Percentiles rank a stretch among this genome's conserved stretches.
These are phyloP conservation scores for Drosophila infuscata DNA, from an alignment of 2,888 invertebrate species.

Conservation along the genomic window DNA sequence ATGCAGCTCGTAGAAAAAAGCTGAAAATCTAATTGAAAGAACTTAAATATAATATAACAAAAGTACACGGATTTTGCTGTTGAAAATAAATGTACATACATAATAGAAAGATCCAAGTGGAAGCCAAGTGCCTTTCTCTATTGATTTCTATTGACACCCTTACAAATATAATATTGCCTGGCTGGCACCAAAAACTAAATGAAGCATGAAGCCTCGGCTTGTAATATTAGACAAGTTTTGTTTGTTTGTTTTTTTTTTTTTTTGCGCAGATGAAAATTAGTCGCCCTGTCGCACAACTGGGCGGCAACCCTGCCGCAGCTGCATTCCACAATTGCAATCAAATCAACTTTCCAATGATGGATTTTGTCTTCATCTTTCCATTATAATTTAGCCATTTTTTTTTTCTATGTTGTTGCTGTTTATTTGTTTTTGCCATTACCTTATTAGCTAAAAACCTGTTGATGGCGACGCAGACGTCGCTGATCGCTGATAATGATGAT, in stretches of 20 bases:
- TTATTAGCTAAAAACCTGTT: conserved; percentile 73
- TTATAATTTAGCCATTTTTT: conserved; percentile 63
- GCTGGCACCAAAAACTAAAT: conserved; percentile 45
- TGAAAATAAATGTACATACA: background rate
- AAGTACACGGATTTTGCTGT: background rate
- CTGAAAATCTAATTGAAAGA: conserved; percentile 32
- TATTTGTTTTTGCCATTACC: conserved; percentile 55
- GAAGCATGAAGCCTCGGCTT: conserved; percentile 57
- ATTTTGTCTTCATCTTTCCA: conserved; percentile 64
- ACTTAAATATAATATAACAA: conserved; percentile 11
- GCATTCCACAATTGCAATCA: conserved; percentile 77
- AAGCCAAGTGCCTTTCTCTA: conserved; percentile 48
- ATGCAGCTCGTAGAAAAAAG: conserved; percentile 1
- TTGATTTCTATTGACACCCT: conserved; percentile 32
- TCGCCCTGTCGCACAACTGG: conserved; percentile 76
- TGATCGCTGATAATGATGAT: conserved; percentile 19
- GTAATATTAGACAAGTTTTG: conserved; percentile 49
- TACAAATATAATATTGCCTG: conserved; percentile 38
- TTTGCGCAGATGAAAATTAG: conserved; percentile 34
- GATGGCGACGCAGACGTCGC: conserved; percentile 15
- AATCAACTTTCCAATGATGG: conserved; percentile 82
- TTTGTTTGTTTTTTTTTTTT: background rate
- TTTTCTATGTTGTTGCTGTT: conserved; percentile 1
- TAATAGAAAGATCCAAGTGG: conserved; percentile 6
- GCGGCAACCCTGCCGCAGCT: conserved; percentile 66